Percentiles rank a stretch among this genome's conserved stretches.
phyloP scores from a whole-genome alignment of 2,797 vertebrate genomes.

The Myioborus miniatus region DNA sequence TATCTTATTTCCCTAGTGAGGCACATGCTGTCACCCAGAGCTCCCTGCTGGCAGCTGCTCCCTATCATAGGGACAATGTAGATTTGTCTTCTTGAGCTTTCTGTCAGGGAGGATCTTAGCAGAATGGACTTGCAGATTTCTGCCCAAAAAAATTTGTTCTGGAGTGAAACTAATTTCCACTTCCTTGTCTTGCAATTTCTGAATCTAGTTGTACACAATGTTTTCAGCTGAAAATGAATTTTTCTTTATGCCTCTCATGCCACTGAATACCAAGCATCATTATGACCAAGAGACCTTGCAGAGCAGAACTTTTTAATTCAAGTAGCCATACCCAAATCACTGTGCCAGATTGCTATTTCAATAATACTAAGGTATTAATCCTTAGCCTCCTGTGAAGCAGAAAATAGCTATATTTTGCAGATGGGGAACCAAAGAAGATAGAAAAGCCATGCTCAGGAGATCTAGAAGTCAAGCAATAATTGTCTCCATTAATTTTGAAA shows the following conservation, averaged over 20 bases:
- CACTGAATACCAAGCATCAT: neutral
- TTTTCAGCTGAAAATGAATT: neutral
- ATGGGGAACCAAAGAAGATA: neutral
- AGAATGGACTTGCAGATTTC: neutral
- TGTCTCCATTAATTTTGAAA: neutral
- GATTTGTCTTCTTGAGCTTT: neutral
- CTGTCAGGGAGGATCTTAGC: neutral
- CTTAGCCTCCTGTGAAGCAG: constrained; percentile 13
- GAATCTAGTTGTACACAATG: neutral
- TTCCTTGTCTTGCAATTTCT: neutral
- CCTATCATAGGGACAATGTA: fast-evolving
- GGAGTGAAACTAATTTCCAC: neutral
- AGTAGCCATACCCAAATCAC: neutral
- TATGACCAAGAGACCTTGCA: neutral
- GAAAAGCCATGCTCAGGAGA: neutral
- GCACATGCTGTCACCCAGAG: neutral
- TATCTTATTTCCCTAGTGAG: neutral
- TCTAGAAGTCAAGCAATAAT: neutral
- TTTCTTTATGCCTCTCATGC: neutral
- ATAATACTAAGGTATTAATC: neutral
- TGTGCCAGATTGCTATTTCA: neutral
- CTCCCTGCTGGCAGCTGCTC: neutral
- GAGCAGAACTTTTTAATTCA: constrained; percentile 13
- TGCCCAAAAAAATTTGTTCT: neutral
- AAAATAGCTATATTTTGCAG: constrained; percentile 40